Evolutionary conservation across 2,113 vertebrate genomes (phyloP).

Genomic region (Euleptes europaea): DNA sequence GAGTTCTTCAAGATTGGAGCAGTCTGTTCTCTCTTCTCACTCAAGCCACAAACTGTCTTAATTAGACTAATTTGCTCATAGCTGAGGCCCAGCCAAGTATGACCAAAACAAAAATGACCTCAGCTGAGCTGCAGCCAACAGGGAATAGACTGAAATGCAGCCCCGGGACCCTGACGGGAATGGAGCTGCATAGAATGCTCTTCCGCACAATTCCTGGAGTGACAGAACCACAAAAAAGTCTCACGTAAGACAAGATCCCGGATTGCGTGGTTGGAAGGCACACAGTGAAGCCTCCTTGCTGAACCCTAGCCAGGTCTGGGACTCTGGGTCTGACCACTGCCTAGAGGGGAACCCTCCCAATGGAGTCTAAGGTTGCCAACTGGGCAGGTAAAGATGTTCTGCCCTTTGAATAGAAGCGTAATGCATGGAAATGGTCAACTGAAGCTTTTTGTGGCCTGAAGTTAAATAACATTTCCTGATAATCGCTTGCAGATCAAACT

Average conservation of each 20-base stretch:
- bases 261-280: too few relatives aligned
- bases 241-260: neutral
- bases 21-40: neutral
- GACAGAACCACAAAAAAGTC: neutral
- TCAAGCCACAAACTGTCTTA: neutral
- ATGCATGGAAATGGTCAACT: too few relatives aligned
- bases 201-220: neutral
- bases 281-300: too few relatives aligned
- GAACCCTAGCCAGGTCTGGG: too few relatives aligned
- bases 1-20: neutral
- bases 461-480: too few relatives aligned
- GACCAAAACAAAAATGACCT: conserved; percentile 9
- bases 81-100: neutral
- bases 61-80: neutral
- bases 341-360: too few relatives aligned
- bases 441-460: too few relatives aligned
- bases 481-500: too few relatives aligned
- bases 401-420: too few relatives aligned
- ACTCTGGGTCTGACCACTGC: too few relatives aligned
- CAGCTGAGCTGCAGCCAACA: neutral
- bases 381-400: too few relatives aligned
- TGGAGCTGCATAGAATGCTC: neutral
- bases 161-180: neutral
- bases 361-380: too few relatives aligned
- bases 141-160: neutral